phyloP scores from a whole-genome alignment of 2,113 vertebrate genomes.

The Macquaria australasica region DNA sequence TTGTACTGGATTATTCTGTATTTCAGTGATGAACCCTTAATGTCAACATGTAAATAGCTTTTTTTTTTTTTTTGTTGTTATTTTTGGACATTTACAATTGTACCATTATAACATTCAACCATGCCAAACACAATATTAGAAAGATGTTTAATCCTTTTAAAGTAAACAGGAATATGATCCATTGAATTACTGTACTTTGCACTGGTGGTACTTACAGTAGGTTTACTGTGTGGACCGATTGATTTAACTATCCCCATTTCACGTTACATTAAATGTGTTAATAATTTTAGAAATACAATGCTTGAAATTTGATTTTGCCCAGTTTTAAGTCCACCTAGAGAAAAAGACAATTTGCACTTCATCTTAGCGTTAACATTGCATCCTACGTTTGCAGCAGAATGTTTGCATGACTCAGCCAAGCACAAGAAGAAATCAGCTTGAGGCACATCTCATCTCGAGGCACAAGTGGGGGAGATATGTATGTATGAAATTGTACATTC shows the following conservation, averaged over 20 bases:
- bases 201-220: constrained; percentile 50
- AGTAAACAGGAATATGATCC: constrained; percentile 34
- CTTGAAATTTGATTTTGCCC: constrained; percentile 45
- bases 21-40: constrained; percentile 59
- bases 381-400: constrained; percentile 57
- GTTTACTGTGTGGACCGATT: constrained; percentile 44
- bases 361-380: constrained; percentile 59
- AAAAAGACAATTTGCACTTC: constrained; percentile 42
- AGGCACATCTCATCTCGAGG: constrained; percentile 52
- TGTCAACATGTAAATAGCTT: constrained; percentile 70
- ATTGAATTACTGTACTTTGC: constrained; percentile 71
- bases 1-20: constrained; percentile 54
- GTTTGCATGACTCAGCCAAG: constrained; percentile 69
- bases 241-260: constrained; percentile 19
- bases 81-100: constrained; percentile 46
- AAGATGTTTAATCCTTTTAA: constrained; percentile 41
- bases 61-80: constrained; percentile 20
- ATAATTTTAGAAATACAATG: constrained; percentile 30
- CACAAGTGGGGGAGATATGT: constrained; percentile 41
- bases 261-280: constrained; percentile 43
- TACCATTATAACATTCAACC: constrained; percentile 48
- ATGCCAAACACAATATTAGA: constrained; percentile 51
- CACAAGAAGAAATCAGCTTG: constrained; percentile 64
- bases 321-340: constrained; percentile 24
- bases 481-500: constrained; percentile 63